Evolutionary conservation across 2,797 vertebrate genomes (phyloP).

Genomic region (Lacerta bilineata): DNA sequence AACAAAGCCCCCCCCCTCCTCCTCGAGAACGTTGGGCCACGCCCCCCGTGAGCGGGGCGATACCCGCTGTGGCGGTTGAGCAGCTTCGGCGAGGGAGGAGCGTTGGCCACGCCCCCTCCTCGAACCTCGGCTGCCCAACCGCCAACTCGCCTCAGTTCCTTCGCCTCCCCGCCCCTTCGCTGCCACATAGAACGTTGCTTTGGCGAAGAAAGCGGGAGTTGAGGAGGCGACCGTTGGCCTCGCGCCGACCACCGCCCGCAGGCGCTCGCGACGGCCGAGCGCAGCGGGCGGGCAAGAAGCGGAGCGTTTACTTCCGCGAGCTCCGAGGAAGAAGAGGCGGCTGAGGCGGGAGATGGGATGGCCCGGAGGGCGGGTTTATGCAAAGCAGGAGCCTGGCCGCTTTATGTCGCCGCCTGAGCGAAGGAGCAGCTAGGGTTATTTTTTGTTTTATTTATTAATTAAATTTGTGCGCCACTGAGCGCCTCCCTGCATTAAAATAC

Average conservation of each 20-base stretch:
- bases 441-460: too few species aligned
- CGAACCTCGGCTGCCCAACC: background rate
- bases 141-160: background rate
- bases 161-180: accelerated
- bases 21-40: background rate
- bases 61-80: accelerated
- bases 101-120: background rate
- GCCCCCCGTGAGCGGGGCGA: background rate
- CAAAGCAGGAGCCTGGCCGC: background rate
- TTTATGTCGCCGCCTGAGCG: background rate
- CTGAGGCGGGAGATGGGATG: too few species aligned
- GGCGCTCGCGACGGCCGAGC: background rate
- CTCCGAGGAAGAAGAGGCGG: background rate
- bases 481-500: too few species aligned
- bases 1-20: background rate
- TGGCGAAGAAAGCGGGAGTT: background rate
- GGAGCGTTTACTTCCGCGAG: constrained; percentile 4
- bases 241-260: background rate
- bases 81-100: too few species aligned
- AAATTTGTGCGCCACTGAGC: too few species aligned
- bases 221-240: background rate
- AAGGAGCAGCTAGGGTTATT: too few species aligned
- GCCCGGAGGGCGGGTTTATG: background rate
- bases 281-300: background rate
- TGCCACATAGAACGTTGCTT: background rate